phyloP scores from a whole-genome alignment of 2,113 vertebrate genomes.

The Onychorhynchus coronatus region DNA sequence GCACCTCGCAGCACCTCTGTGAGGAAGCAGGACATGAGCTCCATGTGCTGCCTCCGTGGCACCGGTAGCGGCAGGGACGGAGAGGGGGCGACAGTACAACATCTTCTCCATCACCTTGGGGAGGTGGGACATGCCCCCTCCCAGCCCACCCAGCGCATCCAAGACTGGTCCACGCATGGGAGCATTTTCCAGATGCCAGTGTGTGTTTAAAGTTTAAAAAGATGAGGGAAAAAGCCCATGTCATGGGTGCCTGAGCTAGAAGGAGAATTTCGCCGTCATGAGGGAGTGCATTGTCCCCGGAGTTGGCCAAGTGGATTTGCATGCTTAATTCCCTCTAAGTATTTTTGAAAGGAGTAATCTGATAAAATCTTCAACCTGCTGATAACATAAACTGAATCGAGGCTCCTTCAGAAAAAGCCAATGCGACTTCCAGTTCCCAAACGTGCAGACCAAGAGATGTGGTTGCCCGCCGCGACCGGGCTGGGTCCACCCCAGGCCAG shows the following conservation, averaged over 20 bases:
- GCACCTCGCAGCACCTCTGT: background rate
- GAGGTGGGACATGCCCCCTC: background rate
- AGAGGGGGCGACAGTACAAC: background rate
- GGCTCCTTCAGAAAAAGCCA: background rate
- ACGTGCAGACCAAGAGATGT: fast-evolving
- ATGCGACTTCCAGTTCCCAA: background rate
- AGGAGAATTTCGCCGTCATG: background rate
- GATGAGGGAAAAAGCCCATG: constrained; percentile 18
- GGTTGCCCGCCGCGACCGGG: fast-evolving
- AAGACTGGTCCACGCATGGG: background rate
- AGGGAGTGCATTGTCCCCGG: background rate
- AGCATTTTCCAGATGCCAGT: constrained; percentile 36
- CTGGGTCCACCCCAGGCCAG: background rate
- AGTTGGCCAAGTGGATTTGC: constrained; percentile 8
- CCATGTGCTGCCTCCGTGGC: background rate
- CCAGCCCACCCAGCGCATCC: background rate
- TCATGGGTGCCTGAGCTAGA: constrained; percentile 12
- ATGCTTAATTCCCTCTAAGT: background rate
- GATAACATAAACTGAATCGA: background rate
- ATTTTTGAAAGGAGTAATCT: background rate
- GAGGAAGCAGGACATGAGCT: background rate
- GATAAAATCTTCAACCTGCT: background rate
- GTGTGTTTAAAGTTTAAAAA: constrained; percentile 30
- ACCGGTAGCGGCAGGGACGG: fast-evolving
- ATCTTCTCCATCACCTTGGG: background rate